Conservation (phyloP, 2,888 invertebrate genomes). For the Mythimna impura region DNA sequence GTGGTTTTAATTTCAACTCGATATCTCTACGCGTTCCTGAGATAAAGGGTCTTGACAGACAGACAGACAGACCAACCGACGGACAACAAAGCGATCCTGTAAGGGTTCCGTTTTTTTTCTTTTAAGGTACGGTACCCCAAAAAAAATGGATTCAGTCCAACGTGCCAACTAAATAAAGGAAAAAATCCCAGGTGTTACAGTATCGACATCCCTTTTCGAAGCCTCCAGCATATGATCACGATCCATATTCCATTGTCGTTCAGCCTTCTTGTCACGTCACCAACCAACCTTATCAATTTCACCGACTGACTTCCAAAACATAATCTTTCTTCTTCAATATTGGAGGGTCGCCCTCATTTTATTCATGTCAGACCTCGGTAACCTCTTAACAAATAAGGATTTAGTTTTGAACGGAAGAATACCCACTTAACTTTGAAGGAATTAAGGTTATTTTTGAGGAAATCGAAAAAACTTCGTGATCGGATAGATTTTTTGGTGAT, state of each 20-base stretch:
- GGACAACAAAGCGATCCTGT: too few species aligned
- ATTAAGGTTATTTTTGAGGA: conserved; percentile 17
- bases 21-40: too few species aligned
- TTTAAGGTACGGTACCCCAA: too few species aligned
- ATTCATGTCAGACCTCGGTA: conserved; percentile 42
- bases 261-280: conserved; percentile 43
- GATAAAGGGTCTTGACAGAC: too few species aligned
- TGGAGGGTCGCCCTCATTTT: conserved; percentile 22
- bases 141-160: background rate
- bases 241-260: conserved; percentile 33
- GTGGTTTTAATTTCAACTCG: too few species aligned
- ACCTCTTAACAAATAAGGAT: conserved; percentile 42
- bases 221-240: conserved; percentile 1
- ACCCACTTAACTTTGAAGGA: conserved; percentile 17
- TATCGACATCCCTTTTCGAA: background rate
- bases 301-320: conserved; percentile 42
- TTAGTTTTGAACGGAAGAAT: conserved; percentile 37
- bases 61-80: too few species aligned
- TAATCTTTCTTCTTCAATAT: conserved; percentile 51
- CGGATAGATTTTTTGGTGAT: background rate
- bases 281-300: conserved; percentile 52
- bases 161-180: background rate
- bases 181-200: conserved; percentile 31
- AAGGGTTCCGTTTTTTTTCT: too few species aligned
- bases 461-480: conserved; percentile 4